Base-by-base conservation (phyloP, 2,113 vertebrate genomes). In the Acrocephalus arundinaceus region DNA sequence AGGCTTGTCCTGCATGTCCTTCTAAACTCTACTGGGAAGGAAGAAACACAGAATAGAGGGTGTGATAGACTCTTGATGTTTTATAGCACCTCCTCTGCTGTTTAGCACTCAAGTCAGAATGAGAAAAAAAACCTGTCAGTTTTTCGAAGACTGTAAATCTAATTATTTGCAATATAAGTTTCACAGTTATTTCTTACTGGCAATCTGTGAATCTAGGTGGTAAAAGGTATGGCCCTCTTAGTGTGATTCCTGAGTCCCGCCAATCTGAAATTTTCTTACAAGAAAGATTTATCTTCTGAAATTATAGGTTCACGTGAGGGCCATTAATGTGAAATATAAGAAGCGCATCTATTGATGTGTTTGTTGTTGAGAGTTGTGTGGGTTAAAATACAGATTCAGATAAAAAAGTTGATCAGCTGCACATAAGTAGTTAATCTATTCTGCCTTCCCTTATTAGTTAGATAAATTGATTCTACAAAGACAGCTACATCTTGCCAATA, bases 171-270 rank as follows among this genome's bases (percentile, higher is more conserved):
- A 73, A 41, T 81, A 12, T 62, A 85, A 66, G 25, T 85, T 66
- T 89, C 85, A 77, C 88, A 48, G 63, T 74, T 90, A 30, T 71
- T 92, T 95, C 85, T 89, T 71, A 54, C 68, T 93, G 78, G 76
- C 20, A 76, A 13, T 83, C 55, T 95, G 18, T 65, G 71, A 78
- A 31, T 87, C 43, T 51, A 41, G 30, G 22, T 87, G 73, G 51
- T 15, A 48, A 77, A 83, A 76, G 9, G 22, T 59, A 0, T 72
- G 72, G 15, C 22, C 3, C 24, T 84, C 30, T 54, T 28, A 21
- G 39, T 58, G 61, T 66, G 61, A 89, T 25, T 71, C 25, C 65
- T 59, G 72, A 77, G 58, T 25, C 62, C 33, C 83, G 39, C 39
- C 52, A 55, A 9, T 78, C 52, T 86, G 79, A 72, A 83, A 18